Conservation (phyloP, 2,888 invertebrate species). For the Megastigmus dorsalis region DNA sequence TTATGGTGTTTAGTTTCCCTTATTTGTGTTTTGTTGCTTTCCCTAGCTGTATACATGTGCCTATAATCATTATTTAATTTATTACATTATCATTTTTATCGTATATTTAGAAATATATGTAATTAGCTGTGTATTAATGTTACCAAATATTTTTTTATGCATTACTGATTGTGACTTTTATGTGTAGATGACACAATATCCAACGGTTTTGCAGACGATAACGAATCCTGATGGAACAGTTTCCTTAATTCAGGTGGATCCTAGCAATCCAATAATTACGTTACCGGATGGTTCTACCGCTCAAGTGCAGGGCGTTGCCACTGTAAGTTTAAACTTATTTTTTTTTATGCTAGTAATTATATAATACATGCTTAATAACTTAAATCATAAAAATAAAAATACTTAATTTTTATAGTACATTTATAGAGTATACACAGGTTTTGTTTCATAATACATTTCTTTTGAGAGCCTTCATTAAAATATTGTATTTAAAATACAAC, state of each 20-base stretch:
- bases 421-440: background rate
- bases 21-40: slow-evolving; percentile 68
- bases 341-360: background rate
- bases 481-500: no score
- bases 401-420: background rate
- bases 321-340: slow-evolving; percentile 71
- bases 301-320: slow-evolving; percentile 89
- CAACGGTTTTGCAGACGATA: slow-evolving; percentile 95
- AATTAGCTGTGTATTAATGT: slow-evolving; percentile 10
- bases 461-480: no score
- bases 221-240: slow-evolving; percentile 97
- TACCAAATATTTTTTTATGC: background rate
- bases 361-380: background rate
- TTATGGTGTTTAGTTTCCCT: slow-evolving; percentile 72
- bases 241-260: slow-evolving; percentile 96
- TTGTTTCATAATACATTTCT: no score
- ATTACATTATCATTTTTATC: slow-evolving; percentile 29
- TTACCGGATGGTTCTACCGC: slow-evolving; percentile 97
- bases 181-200: slow-evolving; percentile 81
- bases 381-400: background rate
- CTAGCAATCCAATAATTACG: slow-evolving; percentile 94
- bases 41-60: slow-evolving; percentile 36
- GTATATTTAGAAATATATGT: background rate
- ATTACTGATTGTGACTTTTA: background rate
- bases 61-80: slow-evolving; percentile 6